Evolutionary conservation across 1,140 invertebrate species (phyloP), one percentile per base, ranked within the genome.

Genomic region (Drosophila busckii): DNA sequence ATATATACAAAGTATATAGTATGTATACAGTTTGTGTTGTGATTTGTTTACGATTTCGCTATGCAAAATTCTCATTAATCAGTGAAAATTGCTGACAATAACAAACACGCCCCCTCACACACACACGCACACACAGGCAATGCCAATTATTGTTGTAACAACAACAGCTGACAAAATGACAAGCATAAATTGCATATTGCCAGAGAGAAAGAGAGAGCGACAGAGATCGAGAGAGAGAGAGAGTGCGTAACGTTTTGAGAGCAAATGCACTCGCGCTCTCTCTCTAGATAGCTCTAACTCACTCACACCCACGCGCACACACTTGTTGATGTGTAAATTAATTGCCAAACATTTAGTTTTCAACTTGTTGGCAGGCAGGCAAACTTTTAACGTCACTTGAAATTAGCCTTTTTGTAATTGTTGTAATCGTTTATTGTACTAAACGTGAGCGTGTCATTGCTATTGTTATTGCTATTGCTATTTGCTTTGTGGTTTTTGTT

Each of bases 71-170:
- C 17, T 62, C 62, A 69, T 69, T 66, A 69, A 69, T 70, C 62
- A 56, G 58, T 52, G 40, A 56, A 69, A 62, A 66, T 66, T 66
- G 35, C 66, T 65, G 62, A 59, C 65, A 68, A 65, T 49, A 54
- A 60, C 48, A 60, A 68, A 41, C 49, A 65, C 61, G 61, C 65
- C 65, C 48, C 16, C 22, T 15, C 7, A 34, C 2, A 12, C n/a
- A 22, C 26, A 9, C 1, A 44, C 13, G 15, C 8, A 19, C 6
- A 29, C 13, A 26, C 32, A 8, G 49, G 9, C 40, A 19, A 10
- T 32, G 5, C 13, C 40, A 60, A 54, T 54, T 45, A 37, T 41
- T 35, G 31, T 48, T 56, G 53, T 29, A 29, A 53, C 44, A 44
- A 44, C 22, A 54, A 12, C 12, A 46, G 2, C 23, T 16, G 38